phyloP scores from a whole-genome alignment of 2,888 invertebrate genomes.

The Ophioninae sp. region DNA sequence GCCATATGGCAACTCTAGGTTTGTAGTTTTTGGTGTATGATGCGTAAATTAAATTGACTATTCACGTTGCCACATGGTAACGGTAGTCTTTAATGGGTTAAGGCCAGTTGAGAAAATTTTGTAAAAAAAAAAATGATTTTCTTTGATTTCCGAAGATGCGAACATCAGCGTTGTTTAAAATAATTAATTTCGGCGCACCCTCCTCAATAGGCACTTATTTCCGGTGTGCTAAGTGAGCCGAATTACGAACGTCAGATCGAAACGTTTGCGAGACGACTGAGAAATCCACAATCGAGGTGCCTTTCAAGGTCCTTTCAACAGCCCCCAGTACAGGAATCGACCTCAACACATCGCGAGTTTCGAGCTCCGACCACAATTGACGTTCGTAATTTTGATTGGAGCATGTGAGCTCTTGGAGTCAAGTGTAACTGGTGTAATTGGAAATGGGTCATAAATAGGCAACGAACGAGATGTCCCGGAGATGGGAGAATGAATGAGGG shows the following conservation, averaged over 20 bases:
- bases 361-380: constrained; percentile 21
- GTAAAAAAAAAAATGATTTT: too few relatives aligned
- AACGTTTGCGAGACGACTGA: constrained; percentile 20
- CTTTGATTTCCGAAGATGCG: too few relatives aligned
- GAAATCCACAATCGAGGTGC: constrained; percentile 5
- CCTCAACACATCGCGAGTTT: constrained; percentile 11
- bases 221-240: constrained; percentile 2
- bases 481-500: neutral
- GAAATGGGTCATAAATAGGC: constrained; percentile 40
- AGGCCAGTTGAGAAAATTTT: too few relatives aligned
- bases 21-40: too few relatives aligned
- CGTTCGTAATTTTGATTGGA: constrained; percentile 30
- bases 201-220: neutral
- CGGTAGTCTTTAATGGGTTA: too few relatives aligned
- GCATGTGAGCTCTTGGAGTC: constrained; percentile 2
- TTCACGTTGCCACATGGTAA: too few relatives aligned
- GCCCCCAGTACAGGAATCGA: constrained; percentile 8
- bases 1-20: too few relatives aligned
- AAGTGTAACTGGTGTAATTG: constrained; percentile 23
- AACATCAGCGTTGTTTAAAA: neutral
- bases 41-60: too few relatives aligned
- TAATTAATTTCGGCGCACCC: neutral
- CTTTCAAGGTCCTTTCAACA: constrained; percentile 10
- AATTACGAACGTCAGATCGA: constrained; percentile 20
- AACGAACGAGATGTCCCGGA: constrained; percentile 5